Evolutionary conservation across 1,140 invertebrate species (phyloP).

Genomic region (Papilio helenus): DNA sequence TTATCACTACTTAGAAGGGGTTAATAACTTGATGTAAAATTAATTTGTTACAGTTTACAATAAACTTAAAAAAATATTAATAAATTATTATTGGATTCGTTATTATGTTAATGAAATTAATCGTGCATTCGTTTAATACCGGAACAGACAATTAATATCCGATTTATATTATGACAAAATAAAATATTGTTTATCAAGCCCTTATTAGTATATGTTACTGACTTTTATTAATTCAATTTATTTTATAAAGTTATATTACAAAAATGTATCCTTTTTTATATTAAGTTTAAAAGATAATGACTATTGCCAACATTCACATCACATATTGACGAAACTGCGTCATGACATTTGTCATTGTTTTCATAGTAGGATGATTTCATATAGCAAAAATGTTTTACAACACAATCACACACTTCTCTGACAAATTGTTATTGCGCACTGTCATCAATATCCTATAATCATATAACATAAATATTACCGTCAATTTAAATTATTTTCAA

Average conservation of each 20-base stretch:
- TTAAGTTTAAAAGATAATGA: neutral
- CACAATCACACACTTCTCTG: neutral
- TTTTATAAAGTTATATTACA: neutral
- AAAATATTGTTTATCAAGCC: neutral
- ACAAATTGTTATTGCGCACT: neutral
- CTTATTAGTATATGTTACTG: neutral
- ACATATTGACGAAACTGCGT: neutral
- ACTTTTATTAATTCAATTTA: neutral
- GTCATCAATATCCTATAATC: too few species aligned
- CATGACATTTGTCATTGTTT: neutral
- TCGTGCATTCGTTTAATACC: neutral
- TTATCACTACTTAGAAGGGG: conserved; percentile 40
- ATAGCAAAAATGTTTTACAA: neutral
- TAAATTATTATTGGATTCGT: neutral
- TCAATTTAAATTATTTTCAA: too few species aligned
- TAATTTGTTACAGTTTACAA: neutral
- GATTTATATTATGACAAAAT: neutral
- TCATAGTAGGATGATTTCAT: neutral
- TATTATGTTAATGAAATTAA: neutral
- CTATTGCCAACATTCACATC: neutral
- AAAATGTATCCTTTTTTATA: neutral
- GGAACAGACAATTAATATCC: too few species aligned
- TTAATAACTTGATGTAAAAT: conserved; percentile 19
- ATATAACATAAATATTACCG: too few species aligned
- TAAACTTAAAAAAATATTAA: neutral